phyloP scores from a whole-genome alignment of 2,797 vertebrate genomes.

The Bradypodion ventrale region DNA sequence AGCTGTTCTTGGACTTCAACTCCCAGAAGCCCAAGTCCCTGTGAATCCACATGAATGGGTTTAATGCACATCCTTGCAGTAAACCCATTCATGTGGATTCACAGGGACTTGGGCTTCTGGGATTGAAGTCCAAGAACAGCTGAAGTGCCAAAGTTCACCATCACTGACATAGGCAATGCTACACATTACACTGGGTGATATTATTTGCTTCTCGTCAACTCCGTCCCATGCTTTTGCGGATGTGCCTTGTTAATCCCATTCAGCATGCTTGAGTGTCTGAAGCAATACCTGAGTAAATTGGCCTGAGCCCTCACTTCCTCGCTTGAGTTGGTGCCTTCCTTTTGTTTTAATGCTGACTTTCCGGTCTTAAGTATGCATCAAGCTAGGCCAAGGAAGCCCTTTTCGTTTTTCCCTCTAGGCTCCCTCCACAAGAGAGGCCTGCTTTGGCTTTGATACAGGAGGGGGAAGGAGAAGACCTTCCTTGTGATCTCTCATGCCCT shows the following conservation, averaged over 20 bases:
- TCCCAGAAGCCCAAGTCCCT: no score
- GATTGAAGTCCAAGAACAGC: no score
- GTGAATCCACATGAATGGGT: no score
- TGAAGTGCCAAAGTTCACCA: no score
- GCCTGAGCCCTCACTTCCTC: neutral
- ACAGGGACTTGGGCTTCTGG: no score
- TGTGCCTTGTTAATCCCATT: neutral
- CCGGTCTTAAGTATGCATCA: neutral
- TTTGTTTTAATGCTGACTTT: neutral
- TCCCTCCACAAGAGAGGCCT: neutral
- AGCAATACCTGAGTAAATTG: neutral
- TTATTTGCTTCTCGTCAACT: no score
- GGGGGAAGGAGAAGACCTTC: neutral
- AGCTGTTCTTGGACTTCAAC: no score
- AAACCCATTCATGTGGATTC: no score
- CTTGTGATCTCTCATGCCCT: neutral
- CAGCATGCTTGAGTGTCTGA: neutral
- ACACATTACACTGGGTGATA: neutral
- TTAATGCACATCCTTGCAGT: no score
- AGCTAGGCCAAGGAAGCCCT: neutral
- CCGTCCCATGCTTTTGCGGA: no score
- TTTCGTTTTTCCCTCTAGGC: neutral
- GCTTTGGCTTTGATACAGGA: neutral
- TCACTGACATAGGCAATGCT: no score
- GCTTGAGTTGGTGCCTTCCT: neutral